phyloP scores from a whole-genome alignment of 2,797 vertebrate species.

The Gymnothorax javanicus region DNA sequence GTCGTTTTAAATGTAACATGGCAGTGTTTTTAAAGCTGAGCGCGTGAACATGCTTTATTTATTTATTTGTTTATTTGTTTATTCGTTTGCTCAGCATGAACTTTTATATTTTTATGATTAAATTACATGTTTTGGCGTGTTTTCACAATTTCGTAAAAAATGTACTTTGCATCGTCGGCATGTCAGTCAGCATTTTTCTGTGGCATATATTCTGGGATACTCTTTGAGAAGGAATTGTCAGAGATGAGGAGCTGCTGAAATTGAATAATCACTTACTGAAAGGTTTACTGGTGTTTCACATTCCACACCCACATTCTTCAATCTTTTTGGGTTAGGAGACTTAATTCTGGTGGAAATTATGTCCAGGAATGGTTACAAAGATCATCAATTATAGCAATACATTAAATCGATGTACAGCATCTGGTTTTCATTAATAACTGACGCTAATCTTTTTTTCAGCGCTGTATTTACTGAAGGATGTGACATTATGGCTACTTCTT shows the following conservation, averaged over 20 bases:
- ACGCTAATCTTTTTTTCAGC: not conserved
- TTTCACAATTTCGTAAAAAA: not conserved
- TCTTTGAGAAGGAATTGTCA: not conserved
- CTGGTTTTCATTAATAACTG: too few species aligned
- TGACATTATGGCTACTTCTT: not conserved
- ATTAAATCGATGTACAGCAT: too few species aligned
- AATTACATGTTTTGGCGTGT: not conserved
- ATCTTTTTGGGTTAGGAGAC: not conserved
- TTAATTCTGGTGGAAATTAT: not conserved
- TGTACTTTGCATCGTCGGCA: not conserved
- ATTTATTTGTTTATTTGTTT: not conserved
- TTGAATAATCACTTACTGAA: not conserved
- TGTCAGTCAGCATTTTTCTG: not conserved
- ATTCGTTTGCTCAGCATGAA: not conserved
- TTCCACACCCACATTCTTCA: not conserved
- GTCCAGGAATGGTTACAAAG: too few species aligned
- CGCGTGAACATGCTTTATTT: not conserved
- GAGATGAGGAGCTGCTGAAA: not conserved
- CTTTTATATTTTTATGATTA: conserved; percentile 1
- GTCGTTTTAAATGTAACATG: not conserved
- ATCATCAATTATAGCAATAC: too few species aligned
- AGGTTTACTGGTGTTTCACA: not conserved
- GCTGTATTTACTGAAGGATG: not conserved
- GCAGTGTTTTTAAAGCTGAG: not conserved
- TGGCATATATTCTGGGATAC: not conserved